These are phyloP conservation scores for Carassius auratus DNA, from an alignment of 2,113 vertebrate species.

Conservation along the genomic window DNA sequence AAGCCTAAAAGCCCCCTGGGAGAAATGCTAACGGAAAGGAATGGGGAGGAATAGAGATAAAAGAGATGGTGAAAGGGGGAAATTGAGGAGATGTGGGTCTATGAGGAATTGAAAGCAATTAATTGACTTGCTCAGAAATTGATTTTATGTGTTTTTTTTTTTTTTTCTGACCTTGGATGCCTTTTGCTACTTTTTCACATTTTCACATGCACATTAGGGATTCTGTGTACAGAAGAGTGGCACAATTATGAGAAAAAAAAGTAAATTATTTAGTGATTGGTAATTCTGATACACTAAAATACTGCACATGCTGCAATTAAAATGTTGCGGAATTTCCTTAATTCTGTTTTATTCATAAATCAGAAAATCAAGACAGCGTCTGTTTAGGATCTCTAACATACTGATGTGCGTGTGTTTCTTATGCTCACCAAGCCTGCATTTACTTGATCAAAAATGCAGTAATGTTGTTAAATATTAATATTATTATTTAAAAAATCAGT, in stretches of 20 bases:
- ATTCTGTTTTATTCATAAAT: background rate
- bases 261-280: background rate
- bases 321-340: background rate
- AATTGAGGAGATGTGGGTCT: background rate
- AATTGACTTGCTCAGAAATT: constrained; percentile 47
- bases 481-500: no score
- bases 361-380: no score
- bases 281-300: no score
- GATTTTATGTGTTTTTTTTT: constrained; percentile 40
- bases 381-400: no score
- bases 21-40: constrained; percentile 43
- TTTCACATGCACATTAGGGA: background rate
- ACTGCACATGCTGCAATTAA: background rate
- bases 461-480: no score
- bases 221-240: background rate
- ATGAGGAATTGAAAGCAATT: constrained; percentile 49
- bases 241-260: background rate
- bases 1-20: constrained; percentile 50
- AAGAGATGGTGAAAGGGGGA: constrained; percentile 5
- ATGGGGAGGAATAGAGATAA: constrained; percentile 35
- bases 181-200: constrained; percentile 5
- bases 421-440: no score
- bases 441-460: no score
- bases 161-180: constrained; percentile 36
- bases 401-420: no score